phyloP scores from a whole-genome alignment of 2,888 invertebrate species.

The Campoplex capitator region DNA sequence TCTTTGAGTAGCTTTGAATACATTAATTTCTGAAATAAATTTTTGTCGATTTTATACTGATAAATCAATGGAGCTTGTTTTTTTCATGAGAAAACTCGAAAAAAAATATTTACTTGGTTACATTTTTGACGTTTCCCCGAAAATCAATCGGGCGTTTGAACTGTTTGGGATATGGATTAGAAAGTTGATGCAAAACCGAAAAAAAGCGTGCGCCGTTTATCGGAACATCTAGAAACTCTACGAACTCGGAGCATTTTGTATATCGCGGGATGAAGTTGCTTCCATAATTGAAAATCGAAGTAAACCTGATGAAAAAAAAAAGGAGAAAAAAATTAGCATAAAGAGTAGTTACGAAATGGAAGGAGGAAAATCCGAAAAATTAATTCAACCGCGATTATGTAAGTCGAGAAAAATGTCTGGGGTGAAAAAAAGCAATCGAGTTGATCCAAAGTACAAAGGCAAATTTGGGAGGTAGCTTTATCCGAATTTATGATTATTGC shows the following conservation, averaged over 20 bases:
- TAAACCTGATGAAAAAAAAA: background rate
- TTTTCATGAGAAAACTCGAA: background rate
- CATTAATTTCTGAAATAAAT: background rate
- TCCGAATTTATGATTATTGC: slow-evolving; percentile 62
- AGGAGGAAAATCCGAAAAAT: background rate
- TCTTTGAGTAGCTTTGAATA: too few relatives aligned
- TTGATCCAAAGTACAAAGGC: slow-evolving; percentile 39
- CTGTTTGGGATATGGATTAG: too few relatives aligned
- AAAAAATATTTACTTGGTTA: background rate
- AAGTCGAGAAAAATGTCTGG: slow-evolving; percentile 2
- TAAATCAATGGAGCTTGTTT: too few relatives aligned
- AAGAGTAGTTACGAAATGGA: background rate
- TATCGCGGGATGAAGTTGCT: background rate
- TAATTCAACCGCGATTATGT: background rate
- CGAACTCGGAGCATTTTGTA: background rate
- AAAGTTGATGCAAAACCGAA: too few relatives aligned
- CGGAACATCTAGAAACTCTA: background rate
- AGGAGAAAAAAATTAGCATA: background rate
- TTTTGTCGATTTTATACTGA: background rate
- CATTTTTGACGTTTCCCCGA: background rate
- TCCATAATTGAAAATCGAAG: background rate
- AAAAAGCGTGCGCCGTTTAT: too few relatives aligned
- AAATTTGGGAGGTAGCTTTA: slow-evolving; percentile 45
- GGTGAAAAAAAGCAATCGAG: slow-evolving; percentile 22
- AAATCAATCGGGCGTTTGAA: too few relatives aligned